Evolutionary conservation across 2,113 vertebrate genomes (phyloP).

Genomic region (Mugil cephalus): DNA sequence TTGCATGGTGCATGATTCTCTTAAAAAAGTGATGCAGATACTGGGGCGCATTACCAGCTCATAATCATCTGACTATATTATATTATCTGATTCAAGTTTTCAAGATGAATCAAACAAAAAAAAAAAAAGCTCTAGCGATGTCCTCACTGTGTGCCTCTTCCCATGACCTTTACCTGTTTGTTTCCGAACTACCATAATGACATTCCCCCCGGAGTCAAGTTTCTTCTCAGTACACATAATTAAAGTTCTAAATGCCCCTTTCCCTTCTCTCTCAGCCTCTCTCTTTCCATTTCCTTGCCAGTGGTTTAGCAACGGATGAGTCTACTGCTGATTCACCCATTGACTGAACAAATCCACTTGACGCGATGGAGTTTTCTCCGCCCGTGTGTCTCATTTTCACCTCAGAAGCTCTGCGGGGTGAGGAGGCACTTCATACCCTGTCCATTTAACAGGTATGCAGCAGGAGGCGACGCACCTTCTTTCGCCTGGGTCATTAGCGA

Average conservation of each 20-base stretch:
- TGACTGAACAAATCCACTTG: constrained; percentile 62
- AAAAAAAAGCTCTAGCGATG: neutral
- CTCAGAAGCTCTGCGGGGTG: constrained; percentile 22
- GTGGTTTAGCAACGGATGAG: constrained; percentile 50
- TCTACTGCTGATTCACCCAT: constrained; percentile 64
- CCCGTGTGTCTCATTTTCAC: constrained; percentile 59
- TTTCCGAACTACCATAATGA: constrained; percentile 51
- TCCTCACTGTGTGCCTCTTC: constrained; percentile 25
- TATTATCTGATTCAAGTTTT: neutral
- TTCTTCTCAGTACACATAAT: constrained; percentile 69
- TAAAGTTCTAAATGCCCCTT: constrained; percentile 53
- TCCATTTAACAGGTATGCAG: constrained; percentile 36
- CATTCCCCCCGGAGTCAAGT: constrained; percentile 65
- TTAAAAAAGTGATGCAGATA: neutral
- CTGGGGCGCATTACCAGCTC: neutral
- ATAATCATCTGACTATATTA: neutral
- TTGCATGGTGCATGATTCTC: constrained; percentile 14
- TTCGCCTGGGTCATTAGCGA: constrained; percentile 17
- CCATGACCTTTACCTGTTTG: constrained; percentile 58
- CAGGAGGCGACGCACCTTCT: constrained; percentile 39
- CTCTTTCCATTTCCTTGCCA: constrained; percentile 38
- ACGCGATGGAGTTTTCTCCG: constrained; percentile 33
- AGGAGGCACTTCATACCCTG: constrained; percentile 17
- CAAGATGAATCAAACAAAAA: constrained; percentile 1
- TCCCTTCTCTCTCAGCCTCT: constrained; percentile 12